phyloP scores from a whole-genome alignment of 2,113 vertebrate genomes.

The Bombycilla garrulus region DNA sequence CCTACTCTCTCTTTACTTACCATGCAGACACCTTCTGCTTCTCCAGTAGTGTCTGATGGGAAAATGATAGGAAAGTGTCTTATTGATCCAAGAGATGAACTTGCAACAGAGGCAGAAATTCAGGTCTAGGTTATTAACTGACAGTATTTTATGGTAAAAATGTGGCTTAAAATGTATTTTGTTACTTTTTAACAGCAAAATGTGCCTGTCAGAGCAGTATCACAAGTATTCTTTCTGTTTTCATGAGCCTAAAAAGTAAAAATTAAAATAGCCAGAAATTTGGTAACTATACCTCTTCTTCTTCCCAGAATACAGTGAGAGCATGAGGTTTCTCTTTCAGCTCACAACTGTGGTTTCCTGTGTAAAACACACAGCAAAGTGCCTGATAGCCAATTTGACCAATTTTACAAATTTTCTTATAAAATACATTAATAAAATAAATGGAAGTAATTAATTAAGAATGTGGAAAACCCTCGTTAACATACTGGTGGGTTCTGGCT shows the following conservation, averaged over 20 bases:
- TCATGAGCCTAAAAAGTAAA: background rate
- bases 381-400: background rate
- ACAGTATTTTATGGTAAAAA: background rate
- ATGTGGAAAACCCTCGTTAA: background rate
- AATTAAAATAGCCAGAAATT: background rate
- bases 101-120: constrained; percentile 78
- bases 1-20: constrained; percentile 85
- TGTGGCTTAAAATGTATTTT: background rate
- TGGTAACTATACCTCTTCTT: background rate
- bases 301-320: background rate
- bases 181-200: background rate
- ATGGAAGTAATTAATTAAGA: background rate
- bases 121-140: constrained; percentile 69
- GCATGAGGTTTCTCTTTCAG: background rate
- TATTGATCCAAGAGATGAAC: constrained; percentile 56
- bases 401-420: background rate
- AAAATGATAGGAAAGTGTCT: constrained; percentile 60
- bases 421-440: background rate
- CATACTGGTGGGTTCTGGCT: background rate
- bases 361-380: background rate
- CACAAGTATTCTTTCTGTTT: background rate
- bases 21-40: constrained; percentile 74
- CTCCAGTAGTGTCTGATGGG: constrained; percentile 74
- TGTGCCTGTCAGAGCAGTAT: background rate
- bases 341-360: background rate